phyloP scores from a whole-genome alignment of 2,797 vertebrate genomes.

The Anguilla anguilla region DNA sequence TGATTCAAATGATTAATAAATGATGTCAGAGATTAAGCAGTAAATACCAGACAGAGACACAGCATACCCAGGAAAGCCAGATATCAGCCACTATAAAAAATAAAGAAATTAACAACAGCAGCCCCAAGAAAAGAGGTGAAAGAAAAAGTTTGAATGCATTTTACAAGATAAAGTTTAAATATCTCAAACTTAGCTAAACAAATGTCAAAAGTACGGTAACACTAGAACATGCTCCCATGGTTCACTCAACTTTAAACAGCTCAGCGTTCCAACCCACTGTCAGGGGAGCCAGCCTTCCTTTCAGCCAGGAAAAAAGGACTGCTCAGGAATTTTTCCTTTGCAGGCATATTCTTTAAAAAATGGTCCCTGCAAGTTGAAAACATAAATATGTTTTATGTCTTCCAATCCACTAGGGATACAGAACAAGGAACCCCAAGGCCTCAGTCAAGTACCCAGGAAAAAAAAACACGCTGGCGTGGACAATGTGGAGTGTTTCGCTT shows the following conservation, averaged over 20 bases:
- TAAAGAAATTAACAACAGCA: neutral
- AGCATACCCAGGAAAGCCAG: neutral
- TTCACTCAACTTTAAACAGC: conserved; percentile 28
- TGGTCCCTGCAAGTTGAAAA: neutral
- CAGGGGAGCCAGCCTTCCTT: neutral
- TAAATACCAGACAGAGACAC: neutral
- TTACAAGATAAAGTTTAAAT: conserved; percentile 15
- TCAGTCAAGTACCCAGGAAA: neutral
- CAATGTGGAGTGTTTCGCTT: neutral
- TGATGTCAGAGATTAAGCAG: neutral
- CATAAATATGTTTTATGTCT: conserved; percentile 13
- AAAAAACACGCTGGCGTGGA: neutral
- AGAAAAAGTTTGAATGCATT: neutral
- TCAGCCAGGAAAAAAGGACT: neutral
- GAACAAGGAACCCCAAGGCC: neutral
- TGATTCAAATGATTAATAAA: neutral
- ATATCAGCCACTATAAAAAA: neutral
- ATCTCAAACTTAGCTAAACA: conserved; percentile 8
- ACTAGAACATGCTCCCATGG: neutral
- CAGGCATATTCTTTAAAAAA: neutral
- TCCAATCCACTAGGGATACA: neutral
- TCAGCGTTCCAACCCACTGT: conserved; percentile 1
- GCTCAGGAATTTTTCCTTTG: neutral
- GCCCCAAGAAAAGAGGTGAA: neutral
- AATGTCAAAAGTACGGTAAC: conserved; percentile 3